Evolutionary conservation across 2,888 invertebrate species (phyloP).

Genomic region (Hydraecia micacea): DNA sequence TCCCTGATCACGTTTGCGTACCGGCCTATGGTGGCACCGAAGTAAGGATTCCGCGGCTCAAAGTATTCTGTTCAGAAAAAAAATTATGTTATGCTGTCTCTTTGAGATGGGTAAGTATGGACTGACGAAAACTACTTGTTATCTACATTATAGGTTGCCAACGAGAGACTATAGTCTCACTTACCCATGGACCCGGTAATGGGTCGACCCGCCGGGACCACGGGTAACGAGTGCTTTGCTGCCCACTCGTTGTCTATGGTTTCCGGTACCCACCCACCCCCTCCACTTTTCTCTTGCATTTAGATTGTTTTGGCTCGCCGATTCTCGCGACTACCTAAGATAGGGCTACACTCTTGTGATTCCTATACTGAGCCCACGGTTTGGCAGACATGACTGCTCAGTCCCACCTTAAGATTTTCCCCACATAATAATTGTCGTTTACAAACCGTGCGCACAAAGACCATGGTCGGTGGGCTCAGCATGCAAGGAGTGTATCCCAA

Average conservation of each 20-base stretch:
- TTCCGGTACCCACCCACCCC: neutral
- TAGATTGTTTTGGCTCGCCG: too few species aligned
- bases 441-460: neutral
- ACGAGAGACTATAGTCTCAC: neutral
- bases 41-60: conserved; percentile 93
- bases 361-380: neutral
- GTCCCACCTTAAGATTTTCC: neutral
- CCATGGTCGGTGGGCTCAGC: neutral
- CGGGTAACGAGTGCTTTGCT: too few species aligned
- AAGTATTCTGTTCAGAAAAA: conserved; percentile 90
- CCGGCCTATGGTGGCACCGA: conserved; percentile 96
- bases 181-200: too few species aligned
- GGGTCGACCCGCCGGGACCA: too few species aligned
- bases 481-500: neutral
- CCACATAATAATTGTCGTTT: neutral
- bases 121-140: neutral
- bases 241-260: neutral
- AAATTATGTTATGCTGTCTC: neutral
- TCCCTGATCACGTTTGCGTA: conserved; percentile 95
- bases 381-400: neutral
- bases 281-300: neutral
- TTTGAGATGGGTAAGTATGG: neutral
- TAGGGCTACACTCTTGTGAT: neutral
- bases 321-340: neutral
- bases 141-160: neutral